Evolutionary conservation across 2,888 invertebrate species (phyloP), one percentile per base, ranked within the genome.

Genomic region (Cordilura impudica): DNA sequence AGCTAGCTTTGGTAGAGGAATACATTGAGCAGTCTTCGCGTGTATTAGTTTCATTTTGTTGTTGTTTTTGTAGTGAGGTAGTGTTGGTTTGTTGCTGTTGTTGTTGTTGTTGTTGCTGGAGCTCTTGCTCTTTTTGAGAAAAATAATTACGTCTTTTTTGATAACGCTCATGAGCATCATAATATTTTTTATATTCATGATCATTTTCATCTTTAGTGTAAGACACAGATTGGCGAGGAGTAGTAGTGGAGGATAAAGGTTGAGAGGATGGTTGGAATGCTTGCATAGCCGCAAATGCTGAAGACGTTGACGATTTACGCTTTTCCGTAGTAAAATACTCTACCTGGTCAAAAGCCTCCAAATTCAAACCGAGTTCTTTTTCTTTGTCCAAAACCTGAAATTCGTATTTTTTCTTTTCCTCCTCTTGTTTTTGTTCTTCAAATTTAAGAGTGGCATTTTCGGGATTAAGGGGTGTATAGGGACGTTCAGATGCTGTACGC

Each of bases 401-500:
- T 84, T 87, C 87, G 74, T 81, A 77, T 49, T 86, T 87, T 81
- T 87, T 87, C 78, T 86, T 84, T 77, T 86, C 84, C 72, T 84
- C 83, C 21, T 84, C 84, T 56, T 85, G 85, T 31, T 87, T 83
- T 56, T 87, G 83, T 31, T 86, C 86, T n/a, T 89, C 89, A 23
- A 84, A 80, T 21, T 85, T 79, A 7, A 85, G 86, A 10, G 83
- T 88, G 7, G 88, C 91, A 84, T 91, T 90, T 86, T 91, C 90
- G 81, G 90, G 87, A 73, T 91, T 90, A 29, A 92, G 86, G 23
- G 93, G 93, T 71, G 92, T 92, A 83, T 92, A 93, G 3, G 92
- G 91, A 49, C 92, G 89, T 53, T 93, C 92, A 8, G 94, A 92
- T 23, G 94, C 94, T 75, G 93, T 92, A 23, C 92, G 91, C 51